phyloP scores from a whole-genome alignment of 2,888 invertebrate species.

The Tanypteryx hageni region DNA sequence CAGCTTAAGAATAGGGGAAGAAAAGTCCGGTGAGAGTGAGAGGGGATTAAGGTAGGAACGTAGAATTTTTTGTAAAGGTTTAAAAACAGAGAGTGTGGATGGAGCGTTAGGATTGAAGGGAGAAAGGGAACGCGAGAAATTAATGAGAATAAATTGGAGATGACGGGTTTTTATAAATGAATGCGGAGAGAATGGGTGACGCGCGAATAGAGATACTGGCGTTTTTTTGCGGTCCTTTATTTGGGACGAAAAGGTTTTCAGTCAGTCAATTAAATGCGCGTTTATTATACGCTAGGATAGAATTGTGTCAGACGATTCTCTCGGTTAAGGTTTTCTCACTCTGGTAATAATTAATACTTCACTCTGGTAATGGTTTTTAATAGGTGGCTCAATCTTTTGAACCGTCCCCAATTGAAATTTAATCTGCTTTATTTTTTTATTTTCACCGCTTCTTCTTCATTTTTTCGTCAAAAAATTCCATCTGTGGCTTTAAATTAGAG shows the following conservation, averaged over 20 bases:
- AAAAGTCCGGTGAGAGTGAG: no score
- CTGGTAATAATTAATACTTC: no score
- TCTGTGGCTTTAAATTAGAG: no score
- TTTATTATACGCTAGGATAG: slow-evolving; percentile 2
- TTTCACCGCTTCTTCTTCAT: no score
- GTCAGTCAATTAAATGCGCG: background rate
- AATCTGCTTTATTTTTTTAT: no score
- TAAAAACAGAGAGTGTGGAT: background rate
- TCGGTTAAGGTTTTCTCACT: background rate
- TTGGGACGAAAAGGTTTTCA: background rate
- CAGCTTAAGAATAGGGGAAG: no score
- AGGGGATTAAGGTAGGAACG: no score
- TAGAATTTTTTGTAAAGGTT: background rate
- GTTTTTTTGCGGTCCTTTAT: background rate
- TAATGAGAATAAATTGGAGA: slow-evolving; percentile 25
- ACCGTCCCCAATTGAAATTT: no score
- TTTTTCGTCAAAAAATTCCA: no score
- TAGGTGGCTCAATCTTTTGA: no score
- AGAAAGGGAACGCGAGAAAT: background rate
- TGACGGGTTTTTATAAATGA: background rate
- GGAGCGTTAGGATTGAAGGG: background rate
- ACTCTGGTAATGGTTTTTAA: no score
- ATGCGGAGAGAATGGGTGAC: background rate
- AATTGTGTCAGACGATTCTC: background rate
- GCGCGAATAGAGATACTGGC: background rate